These are phyloP conservation scores for Helicoverpa zea DNA, from an alignment of 1,140 invertebrate genomes.

Conservation along the genomic window DNA sequence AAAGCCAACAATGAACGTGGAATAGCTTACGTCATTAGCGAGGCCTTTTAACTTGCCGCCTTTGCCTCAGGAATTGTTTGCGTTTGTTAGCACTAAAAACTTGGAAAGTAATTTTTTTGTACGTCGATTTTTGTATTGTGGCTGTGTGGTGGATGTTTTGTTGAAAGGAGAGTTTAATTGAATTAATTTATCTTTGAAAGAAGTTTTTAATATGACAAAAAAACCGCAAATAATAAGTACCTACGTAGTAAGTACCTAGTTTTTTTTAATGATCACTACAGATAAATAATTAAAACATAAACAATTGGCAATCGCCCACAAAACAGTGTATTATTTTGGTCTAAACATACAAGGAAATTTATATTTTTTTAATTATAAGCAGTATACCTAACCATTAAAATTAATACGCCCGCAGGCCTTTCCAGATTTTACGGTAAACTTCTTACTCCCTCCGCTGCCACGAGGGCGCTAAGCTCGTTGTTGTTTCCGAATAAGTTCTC, in stretches of 20 bases:
- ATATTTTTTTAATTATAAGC: no score
- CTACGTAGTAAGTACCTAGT: no score
- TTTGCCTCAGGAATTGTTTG: conserved; percentile 48
- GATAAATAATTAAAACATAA: no score
- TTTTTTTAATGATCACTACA: no score
- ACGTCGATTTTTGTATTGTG: conserved; percentile 41
- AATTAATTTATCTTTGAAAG: no score
- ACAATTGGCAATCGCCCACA: no score
- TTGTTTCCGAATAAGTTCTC: conserved; percentile 54
- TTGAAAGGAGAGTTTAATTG: neutral
- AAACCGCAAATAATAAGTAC: no score
- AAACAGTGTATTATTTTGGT: no score
- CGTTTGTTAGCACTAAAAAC: conserved; percentile 50
- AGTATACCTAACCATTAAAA: neutral
- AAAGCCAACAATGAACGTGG: conserved; percentile 71
- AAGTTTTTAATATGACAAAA: no score
- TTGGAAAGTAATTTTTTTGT: conserved; percentile 24
- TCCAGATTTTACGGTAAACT: neutral
- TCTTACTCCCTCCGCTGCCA: neutral
- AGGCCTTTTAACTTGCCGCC: conserved; percentile 68
- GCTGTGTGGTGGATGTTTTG: neutral
- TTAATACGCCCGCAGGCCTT: neutral
- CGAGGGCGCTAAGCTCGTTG: conserved; percentile 12
- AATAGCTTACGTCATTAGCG: conserved; percentile 68
- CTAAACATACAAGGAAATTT: no score